Conservation (phyloP, 2,113 vertebrate genomes). For the Chaenogobius annularis region DNA sequence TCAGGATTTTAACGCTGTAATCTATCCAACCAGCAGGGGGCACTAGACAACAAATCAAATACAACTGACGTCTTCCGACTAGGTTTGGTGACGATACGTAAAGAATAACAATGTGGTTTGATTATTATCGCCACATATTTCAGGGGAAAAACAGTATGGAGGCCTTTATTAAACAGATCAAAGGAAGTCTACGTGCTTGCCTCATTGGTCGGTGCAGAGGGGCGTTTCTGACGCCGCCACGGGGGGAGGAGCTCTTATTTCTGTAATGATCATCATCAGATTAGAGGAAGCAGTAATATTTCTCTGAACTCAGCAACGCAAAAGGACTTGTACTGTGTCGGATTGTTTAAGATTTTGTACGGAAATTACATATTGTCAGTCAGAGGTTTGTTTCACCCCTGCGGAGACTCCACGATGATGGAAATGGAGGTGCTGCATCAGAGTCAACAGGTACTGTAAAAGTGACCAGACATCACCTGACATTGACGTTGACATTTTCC, state of each 20-base stretch:
- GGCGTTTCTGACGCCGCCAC: slow-evolving; percentile 67
- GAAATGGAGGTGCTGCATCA: slow-evolving; percentile 73
- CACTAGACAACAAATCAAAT: slow-evolving; percentile 46
- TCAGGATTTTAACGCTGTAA: slow-evolving; percentile 36
- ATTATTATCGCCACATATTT: not conserved
- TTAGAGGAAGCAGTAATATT: slow-evolving; percentile 61
- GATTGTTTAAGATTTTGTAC: slow-evolving; percentile 44
- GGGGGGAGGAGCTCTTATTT: slow-evolving; percentile 65
- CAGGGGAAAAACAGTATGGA: not conserved
- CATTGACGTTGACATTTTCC: slow-evolving; percentile 4
- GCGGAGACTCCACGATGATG: slow-evolving; percentile 66
- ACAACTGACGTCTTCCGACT: not conserved
- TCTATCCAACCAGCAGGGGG: slow-evolving; percentile 55
- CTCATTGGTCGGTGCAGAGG: slow-evolving; percentile 58
- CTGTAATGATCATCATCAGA: slow-evolving; percentile 69
- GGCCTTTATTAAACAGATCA: not conserved
- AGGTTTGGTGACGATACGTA: not conserved
- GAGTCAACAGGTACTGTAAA: slow-evolving; percentile 76
- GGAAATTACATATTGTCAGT: slow-evolving; percentile 36
- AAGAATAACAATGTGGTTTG: not conserved
- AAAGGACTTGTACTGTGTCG: slow-evolving; percentile 31
- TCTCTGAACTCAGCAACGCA: slow-evolving; percentile 43
- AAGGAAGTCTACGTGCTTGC: not conserved
- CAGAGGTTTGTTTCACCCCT: slow-evolving; percentile 23
- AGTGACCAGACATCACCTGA: not conserved